These are phyloP conservation scores for Uropetala carovei DNA, from an alignment of 2,888 invertebrate genomes.

Conservation along the genomic window DNA sequence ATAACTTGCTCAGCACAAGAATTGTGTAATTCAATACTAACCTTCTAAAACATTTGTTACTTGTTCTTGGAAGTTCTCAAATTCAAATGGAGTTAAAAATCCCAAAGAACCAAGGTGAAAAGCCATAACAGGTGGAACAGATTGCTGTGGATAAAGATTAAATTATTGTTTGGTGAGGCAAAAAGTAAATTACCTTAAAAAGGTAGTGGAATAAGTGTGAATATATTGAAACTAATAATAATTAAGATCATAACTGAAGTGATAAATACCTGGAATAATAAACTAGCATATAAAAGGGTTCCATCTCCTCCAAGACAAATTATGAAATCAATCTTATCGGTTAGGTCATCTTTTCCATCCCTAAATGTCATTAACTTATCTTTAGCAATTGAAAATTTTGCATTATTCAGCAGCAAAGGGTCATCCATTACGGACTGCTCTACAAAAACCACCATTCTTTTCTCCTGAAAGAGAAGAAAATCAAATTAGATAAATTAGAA, in stretches of 20 bases:
- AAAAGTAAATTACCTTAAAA: conserved; percentile 6
- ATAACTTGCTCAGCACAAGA: background rate
- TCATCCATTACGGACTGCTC: conserved; percentile 95
- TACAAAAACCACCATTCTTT: conserved; percentile 96
- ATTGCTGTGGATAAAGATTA: conserved; percentile 82
- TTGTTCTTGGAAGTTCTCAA: conserved; percentile 95
- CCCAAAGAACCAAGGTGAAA: conserved; percentile 98
- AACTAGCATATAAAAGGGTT: conserved; percentile 95
- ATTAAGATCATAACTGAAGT: background rate
- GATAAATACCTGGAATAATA: conserved; percentile 84
- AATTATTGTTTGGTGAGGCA: background rate
- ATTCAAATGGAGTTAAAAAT: conserved; percentile 96
- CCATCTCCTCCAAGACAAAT: conserved; percentile 98
- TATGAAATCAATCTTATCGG: conserved; percentile 97
- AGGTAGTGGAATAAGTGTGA: conserved; percentile 19
- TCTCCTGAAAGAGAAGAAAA: conserved; percentile 81
- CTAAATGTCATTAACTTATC: conserved; percentile 90
- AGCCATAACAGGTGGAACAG: conserved; percentile 98
- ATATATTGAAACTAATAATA: background rate
- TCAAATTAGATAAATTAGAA: background rate
- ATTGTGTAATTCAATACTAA: conserved; percentile 72
- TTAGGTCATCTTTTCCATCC: conserved; percentile 95
- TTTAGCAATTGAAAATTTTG: conserved; percentile 85
- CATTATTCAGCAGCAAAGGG: conserved; percentile 84
- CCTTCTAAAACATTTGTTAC: conserved; percentile 96